Evolutionary conservation across 2,113 vertebrate genomes (phyloP).

Genomic region (Megaleporinus macrocephalus): DNA sequence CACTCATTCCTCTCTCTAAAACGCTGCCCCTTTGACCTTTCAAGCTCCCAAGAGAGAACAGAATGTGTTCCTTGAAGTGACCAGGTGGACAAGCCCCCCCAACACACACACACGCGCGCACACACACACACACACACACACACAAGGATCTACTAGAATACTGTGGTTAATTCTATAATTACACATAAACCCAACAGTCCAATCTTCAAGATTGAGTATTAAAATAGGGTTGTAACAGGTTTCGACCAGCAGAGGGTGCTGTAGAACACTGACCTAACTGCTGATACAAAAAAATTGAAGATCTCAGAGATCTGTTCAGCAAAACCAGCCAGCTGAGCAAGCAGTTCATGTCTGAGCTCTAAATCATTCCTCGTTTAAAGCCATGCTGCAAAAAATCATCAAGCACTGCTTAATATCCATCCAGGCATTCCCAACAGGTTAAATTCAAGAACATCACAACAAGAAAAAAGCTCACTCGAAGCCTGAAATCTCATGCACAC

Average conservation of each 20-base stretch:
- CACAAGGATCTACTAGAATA: not conserved
- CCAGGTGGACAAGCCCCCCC: not conserved
- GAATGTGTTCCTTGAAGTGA: conserved; percentile 15
- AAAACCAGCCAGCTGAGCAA: not conserved
- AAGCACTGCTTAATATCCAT: not conserved
- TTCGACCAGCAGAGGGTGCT: conserved; percentile 39
- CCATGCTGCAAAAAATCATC: not conserved
- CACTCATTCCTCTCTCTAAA: not conserved
- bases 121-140: too few relatives aligned
- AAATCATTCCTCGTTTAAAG: not conserved
- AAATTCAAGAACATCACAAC: not conserved
- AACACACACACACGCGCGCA: not conserved
- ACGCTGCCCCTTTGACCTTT: conserved; percentile 4
- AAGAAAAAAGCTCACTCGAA: not conserved
- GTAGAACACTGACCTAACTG: not conserved
- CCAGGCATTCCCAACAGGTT: not conserved
- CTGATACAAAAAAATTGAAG: not conserved
- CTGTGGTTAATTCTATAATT: not conserved
- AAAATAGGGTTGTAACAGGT: not conserved
- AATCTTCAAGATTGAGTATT: not conserved
- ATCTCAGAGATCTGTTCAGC: not conserved
- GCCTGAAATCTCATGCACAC: conserved; percentile 11
- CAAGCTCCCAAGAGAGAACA: not conserved
- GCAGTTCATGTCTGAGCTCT: not conserved
- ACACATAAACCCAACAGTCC: not conserved